Evolutionary conservation across 2,888 invertebrate species (phyloP).

Genomic region (Strigamia crassipes): DNA sequence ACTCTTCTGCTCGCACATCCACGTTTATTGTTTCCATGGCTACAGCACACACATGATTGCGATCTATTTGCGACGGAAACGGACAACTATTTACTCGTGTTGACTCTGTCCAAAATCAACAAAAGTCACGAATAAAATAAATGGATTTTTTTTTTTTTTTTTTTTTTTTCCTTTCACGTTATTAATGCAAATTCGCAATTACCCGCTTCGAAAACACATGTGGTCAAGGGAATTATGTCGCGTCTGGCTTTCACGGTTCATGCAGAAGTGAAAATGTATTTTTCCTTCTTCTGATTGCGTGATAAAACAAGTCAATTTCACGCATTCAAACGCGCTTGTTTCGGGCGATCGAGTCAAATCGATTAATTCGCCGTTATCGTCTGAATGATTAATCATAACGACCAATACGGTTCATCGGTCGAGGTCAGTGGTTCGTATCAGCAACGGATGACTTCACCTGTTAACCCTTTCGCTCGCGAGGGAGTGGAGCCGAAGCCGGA

Average conservation of each 20-base stretch:
- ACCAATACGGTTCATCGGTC: slow-evolving; percentile 11
- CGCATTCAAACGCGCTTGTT: not conserved
- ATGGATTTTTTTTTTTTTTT: no score
- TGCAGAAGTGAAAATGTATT: no score
- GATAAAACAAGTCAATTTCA: not conserved
- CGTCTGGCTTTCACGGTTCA: no score
- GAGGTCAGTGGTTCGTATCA: slow-evolving; percentile 18
- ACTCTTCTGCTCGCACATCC: not conserved
- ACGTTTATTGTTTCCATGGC: slow-evolving; percentile 3
- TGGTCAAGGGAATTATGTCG: no score
- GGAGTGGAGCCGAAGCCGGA: not conserved
- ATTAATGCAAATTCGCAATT: no score
- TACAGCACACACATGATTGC: slow-evolving; percentile 27
- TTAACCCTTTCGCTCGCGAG: slow-evolving; percentile 10
- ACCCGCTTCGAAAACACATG: not conserved
- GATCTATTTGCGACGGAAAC: not conserved
- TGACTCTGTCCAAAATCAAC: not conserved
- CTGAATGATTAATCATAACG: slow-evolving; percentile 7
- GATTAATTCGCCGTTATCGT: slow-evolving; percentile 23
- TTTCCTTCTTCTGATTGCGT: no score
- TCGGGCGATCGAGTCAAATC: not conserved
- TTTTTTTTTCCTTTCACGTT: no score
- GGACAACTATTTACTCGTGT: not conserved
- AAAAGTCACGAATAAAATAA: no score
- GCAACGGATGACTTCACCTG: not conserved